Base-by-base conservation (phyloP, 2,888 invertebrate species). In the Quadriops clusia region DNA sequence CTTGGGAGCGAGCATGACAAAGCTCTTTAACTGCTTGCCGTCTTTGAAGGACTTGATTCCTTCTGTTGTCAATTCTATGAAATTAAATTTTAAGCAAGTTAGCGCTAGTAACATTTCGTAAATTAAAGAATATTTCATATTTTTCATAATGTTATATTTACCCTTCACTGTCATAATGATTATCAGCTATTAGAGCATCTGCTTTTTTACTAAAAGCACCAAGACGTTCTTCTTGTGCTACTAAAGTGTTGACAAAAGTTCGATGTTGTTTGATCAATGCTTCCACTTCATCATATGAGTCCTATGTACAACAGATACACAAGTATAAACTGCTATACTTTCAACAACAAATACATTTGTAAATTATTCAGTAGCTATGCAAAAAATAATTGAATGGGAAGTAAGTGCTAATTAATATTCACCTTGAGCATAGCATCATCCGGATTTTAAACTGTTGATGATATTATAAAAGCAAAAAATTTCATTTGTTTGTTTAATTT, bases 201-300 rank as follows among this genome's bases (percentile, higher is more conserved):
- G 94, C 93, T 36, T 80, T 74, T 44, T 84, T 83, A 43, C 72
- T 76, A 56, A 95, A 86, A 8, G 74, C 74, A 37, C 80, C 77
- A 6, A 94, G 62, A 20, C 93, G 69, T 46, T 94, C 93, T 52
- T 95, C 45, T 62, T 97, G 95, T 1, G 91, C 95, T 38, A 74
- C 74, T 11, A 97, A 65, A 1, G 89, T 86, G 46, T 89, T 89
- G 53, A 91, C 86, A 58, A 97, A 79, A 60, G 94, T 91, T 51
- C 86, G 78, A 58, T 97, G 95, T 12, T 90, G 76, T 60, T 94
- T 94, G 31, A 91, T 63, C 36, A 94, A 68, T 1, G 90, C 89
- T 54, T 93, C 90, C 3, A 91, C 93, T 47, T 86, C 86, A 59
- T 91, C 90, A 35, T 89, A 65, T 0, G 90, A 87, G 37, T 79